phyloP scores from a whole-genome alignment of 2,888 invertebrate genomes.

The Hydroisotoma schaefferi region DNA sequence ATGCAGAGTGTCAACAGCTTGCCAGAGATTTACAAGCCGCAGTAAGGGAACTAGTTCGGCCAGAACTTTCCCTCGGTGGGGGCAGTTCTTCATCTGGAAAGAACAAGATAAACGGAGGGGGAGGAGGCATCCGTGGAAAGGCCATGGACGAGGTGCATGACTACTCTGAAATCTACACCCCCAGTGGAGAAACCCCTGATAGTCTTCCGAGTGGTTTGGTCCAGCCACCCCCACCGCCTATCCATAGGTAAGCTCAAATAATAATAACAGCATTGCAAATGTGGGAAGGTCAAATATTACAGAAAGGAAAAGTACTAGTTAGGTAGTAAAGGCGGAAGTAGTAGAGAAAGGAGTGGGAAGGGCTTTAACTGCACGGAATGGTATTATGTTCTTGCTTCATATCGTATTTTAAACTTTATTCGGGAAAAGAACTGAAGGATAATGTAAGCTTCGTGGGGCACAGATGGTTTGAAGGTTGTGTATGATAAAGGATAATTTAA shows the following conservation, averaged over 20 bases:
- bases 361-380: no score
- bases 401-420: no score
- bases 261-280: no score
- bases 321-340: no score
- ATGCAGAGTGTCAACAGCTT: conserved; percentile 50
- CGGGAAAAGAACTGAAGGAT: no score
- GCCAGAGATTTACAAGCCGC: conserved; percentile 60
- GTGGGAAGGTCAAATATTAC: no score
- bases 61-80: conserved; percentile 38
- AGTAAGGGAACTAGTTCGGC: conserved; percentile 58
- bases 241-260: conserved; percentile 67
- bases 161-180: conserved; percentile 91
- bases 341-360: no score
- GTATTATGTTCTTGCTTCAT: no score
- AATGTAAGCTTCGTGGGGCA: no score
- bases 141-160: conserved; percentile 62
- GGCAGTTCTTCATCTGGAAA: conserved; percentile 44
- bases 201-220: conserved; percentile 51
- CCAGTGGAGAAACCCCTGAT: conserved; percentile 67
- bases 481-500: no score
- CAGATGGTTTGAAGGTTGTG: no score
- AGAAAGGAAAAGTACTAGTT: no score
- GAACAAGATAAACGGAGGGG: conserved; percentile 21
- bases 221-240: conserved; percentile 80
- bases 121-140: conserved; percentile 28